phyloP scores from a whole-genome alignment of 2,797 vertebrate genomes.

The Loris lydekkerianus region DNA sequence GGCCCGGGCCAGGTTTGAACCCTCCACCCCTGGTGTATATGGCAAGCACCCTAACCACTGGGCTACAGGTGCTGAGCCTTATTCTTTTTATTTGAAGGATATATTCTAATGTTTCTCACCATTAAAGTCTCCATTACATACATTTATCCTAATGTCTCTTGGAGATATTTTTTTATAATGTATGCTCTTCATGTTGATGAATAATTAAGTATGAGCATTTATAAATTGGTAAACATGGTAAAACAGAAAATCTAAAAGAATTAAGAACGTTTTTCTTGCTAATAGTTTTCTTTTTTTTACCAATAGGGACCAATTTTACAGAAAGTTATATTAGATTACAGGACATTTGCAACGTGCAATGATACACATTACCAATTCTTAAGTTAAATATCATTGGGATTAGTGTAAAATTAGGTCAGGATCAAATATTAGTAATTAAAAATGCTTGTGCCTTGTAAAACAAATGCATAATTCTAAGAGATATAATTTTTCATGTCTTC shows the following conservation, averaged over 20 bases:
- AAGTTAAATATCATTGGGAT: conserved; percentile 53
- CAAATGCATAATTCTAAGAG: neutral
- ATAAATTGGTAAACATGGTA: conserved; percentile 63
- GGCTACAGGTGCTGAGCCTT: neutral
- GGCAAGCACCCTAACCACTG: no score
- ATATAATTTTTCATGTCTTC: neutral
- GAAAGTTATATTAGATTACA: neutral
- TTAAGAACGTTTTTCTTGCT: conserved; percentile 7
- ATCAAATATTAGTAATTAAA: conserved; percentile 55
- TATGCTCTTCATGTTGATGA: conserved; percentile 71
- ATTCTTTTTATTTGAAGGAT: neutral
- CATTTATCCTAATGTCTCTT: conserved; percentile 39
- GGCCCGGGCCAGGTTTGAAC: no score
- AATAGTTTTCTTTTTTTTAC: neutral
- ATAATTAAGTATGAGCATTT: conserved; percentile 76
- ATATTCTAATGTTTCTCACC: neutral
- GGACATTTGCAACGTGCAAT: conserved; percentile 49
- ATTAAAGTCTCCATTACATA: conserved; percentile 53
- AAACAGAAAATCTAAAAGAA: conserved; percentile 74
- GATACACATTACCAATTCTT: neutral
- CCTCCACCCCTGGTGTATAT: no score
- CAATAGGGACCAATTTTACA: neutral
- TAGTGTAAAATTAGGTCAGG: conserved; percentile 29
- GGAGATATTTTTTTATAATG: conserved; percentile 61
- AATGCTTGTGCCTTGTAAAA: neutral